These are phyloP conservation scores for Acanthacorydalis orientalis DNA, from an alignment of 2,888 invertebrate genomes.

Conservation along the genomic window DNA sequence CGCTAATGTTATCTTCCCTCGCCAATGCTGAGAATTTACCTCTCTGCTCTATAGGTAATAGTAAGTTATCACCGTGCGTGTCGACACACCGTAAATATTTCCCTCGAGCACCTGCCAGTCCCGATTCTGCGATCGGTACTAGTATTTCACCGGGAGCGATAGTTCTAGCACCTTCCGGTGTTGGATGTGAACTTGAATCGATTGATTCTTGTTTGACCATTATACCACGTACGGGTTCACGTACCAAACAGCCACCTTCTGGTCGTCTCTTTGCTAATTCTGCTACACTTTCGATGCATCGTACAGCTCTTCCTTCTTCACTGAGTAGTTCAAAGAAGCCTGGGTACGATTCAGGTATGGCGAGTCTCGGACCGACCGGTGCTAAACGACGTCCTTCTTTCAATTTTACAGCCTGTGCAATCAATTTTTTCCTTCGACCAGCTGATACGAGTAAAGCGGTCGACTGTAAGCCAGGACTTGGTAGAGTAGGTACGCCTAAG, in stretches of 20 bases:
- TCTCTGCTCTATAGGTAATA: slow-evolving; percentile 71
- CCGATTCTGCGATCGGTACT: slow-evolving; percentile 57
- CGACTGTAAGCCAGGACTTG: slow-evolving; percentile 72
- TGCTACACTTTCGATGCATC: slow-evolving; percentile 75
- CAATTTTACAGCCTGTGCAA: slow-evolving; percentile 78
- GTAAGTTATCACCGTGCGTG: slow-evolving; percentile 64
- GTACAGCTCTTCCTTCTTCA: slow-evolving; percentile 82
- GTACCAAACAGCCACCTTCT: slow-evolving; percentile 59
- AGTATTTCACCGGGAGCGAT: slow-evolving; percentile 72
- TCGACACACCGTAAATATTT: slow-evolving; percentile 79
- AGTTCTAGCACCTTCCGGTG: slow-evolving; percentile 50
- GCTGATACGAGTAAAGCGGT: slow-evolving; percentile 74
- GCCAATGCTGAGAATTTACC: slow-evolving; percentile 87
- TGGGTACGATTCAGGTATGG: slow-evolving; percentile 78
- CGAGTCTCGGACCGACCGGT: slow-evolving; percentile 64
- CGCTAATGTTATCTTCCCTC: slow-evolving; percentile 84
- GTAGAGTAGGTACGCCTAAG: slow-evolving; percentile 74
- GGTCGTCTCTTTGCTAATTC: slow-evolving; percentile 64
- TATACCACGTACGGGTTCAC: slow-evolving; percentile 59
- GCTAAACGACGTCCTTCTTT: slow-evolving; percentile 74
- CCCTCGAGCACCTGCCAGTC: slow-evolving; percentile 47
- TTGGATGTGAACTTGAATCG: slow-evolving; percentile 18
- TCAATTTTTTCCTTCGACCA: slow-evolving; percentile 69
- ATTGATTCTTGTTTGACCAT: slow-evolving; percentile 38
- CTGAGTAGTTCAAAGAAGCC: slow-evolving; percentile 90